phyloP scores from a whole-genome alignment of 2,113 vertebrate genomes.

The Sander vitreus region DNA sequence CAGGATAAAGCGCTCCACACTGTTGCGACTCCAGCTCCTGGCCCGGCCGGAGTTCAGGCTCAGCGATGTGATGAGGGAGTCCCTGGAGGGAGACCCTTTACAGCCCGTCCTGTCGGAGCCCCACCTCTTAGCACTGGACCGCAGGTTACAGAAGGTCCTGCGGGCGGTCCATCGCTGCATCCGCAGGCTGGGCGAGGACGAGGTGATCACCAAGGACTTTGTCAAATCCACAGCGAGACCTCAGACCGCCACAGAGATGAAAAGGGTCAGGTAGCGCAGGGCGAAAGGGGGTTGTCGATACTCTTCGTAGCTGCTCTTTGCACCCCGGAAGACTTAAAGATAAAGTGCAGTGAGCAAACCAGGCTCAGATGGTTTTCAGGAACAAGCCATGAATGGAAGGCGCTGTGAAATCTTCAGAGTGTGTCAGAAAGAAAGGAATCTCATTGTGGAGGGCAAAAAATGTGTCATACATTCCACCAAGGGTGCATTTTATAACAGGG shows the following conservation, averaged over 20 bases:
- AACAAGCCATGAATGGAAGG: conserved; percentile 50
- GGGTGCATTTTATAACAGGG: conserved; percentile 33
- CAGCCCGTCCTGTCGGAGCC: conserved; percentile 88
- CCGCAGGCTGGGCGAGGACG: conserved; percentile 81
- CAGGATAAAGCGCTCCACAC: conserved; percentile 92
- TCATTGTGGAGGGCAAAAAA: not conserved
- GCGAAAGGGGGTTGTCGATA: not conserved
- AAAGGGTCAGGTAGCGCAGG: conserved; percentile 62
- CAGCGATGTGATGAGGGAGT: conserved; percentile 95
- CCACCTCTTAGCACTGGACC: conserved; percentile 92
- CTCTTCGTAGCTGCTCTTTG: not conserved
- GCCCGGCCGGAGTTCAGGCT: conserved; percentile 85
- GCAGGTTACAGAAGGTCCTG: conserved; percentile 88
- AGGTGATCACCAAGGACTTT: conserved; percentile 85
- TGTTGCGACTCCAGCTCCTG: conserved; percentile 88
- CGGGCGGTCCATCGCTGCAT: conserved; percentile 85
- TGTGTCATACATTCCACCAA: conserved; percentile 38
- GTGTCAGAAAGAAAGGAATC: conserved; percentile 7
- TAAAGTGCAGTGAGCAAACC: conserved; percentile 5
- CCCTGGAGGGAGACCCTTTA: conserved; percentile 88
- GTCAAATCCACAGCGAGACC: conserved; percentile 8
- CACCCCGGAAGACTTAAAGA: conserved; percentile 8
- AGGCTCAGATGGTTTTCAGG: conserved; percentile 40
- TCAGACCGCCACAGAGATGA: conserved; percentile 18
- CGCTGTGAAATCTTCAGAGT: conserved; percentile 20